Base-by-base conservation (phyloP, 2,888 invertebrate genomes). In the Ectemnius continuus region DNA sequence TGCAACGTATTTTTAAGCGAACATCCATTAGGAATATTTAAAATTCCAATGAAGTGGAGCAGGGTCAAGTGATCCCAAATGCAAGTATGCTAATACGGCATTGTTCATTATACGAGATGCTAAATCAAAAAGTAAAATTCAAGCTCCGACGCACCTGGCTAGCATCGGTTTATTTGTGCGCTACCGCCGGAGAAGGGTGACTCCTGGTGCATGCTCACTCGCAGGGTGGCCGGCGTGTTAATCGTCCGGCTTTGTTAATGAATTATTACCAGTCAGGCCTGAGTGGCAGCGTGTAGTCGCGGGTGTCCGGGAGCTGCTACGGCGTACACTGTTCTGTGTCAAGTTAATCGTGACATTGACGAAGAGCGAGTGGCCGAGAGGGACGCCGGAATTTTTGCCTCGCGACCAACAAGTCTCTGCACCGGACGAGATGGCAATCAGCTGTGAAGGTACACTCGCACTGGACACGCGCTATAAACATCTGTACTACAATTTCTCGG, bases 331-430 rank as follows among this genome's bases (percentile, higher is more conserved):
- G 18, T 36, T 36, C n/a, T 57, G 47, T 47, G 76, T 75, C 75
- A 61, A 59, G 73, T 64, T 68, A 71, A 63, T 77, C 70, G 67
- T 69, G 81, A 85, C 82, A 71, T 86, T 86, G 85, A 85, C 81
- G 82, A 86, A 84, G 86, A 85, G 61, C 79, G 82, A 84, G 78
- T 76, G 79, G 67, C 60, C 67, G 57, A 69, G 16, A 56, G 70
- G 67, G 66, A 69, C 74, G 62, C 62, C 52, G 60, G 69, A 76
- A 80, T 80, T 82, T 82, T 83, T 82, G 67, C 72, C 59, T 71
- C 16, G 52, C 59, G 18, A 47, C 13, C 60, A 48, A 60, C 26
- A 61, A 70, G 70, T 26, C 59, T 48, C 52, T 57, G 69, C 61
- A 48, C 75, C 73, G 57, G 58, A 26, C 8, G 61, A 64, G 83